phyloP scores from a whole-genome alignment of 2,797 vertebrate species.

The Lutjanus argentimaculatus region DNA sequence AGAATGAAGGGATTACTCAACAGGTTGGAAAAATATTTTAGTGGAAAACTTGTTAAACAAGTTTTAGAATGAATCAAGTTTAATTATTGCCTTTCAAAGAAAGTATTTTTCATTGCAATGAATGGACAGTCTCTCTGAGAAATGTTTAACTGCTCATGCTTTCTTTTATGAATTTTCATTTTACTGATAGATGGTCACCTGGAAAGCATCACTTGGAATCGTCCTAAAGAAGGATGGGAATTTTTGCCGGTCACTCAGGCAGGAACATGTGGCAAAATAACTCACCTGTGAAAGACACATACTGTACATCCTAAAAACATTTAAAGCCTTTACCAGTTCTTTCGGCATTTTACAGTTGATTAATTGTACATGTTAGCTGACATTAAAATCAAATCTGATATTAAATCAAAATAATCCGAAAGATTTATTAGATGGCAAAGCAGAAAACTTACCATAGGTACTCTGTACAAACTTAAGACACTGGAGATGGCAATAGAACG shows the following conservation, averaged over 20 bases:
- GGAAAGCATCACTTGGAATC: conserved; percentile 77
- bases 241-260: conserved; percentile 51
- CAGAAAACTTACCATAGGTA: not conserved
- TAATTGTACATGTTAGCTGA: not conserved
- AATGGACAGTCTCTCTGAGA: not conserved
- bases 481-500: conserved; percentile 39
- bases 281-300: not conserved
- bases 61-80: not conserved
- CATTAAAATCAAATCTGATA: not conserved
- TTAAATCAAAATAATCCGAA: not conserved
- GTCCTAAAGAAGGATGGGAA: conserved; percentile 69
- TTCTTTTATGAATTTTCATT: not conserved
- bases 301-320: not conserved
- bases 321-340: not conserved
- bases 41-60: not conserved
- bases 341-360: not conserved
- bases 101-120: no score
- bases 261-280: conserved; percentile 64
- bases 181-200: conserved; percentile 43
- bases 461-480: conserved; percentile 20
- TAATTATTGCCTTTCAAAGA: not conserved
- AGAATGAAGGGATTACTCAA: not conserved
- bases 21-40: not conserved
- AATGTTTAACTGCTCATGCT: not conserved
- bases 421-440: not conserved